Conservation (phyloP, 2,797 vertebrate species). For the Scyliorhinus canicula region DNA sequence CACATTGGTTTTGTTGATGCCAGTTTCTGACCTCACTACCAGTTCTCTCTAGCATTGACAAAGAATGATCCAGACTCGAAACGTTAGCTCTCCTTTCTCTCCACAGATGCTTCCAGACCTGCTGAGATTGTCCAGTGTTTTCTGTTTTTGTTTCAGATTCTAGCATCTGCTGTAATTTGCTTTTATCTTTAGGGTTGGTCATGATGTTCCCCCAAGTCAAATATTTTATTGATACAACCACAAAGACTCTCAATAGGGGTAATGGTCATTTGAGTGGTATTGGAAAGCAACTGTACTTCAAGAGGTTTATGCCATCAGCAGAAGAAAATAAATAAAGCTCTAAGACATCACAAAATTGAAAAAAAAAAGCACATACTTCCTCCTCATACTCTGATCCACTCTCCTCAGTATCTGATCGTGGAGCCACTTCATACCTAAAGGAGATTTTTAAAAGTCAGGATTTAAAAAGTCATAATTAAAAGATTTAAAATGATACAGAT, state of each 20-base stretch:
- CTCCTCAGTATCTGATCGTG: conserved; percentile 92
- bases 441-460: not conserved
- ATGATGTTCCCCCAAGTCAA: not conserved
- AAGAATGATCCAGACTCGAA: no score
- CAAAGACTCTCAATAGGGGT: not conserved
- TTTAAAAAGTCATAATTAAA: not conserved
- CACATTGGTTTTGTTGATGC: no score
- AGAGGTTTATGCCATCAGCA: not conserved
- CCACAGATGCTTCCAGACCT: no score
- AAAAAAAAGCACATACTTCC: conserved; percentile 65
- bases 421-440: conserved; percentile 89
- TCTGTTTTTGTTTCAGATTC: no score
- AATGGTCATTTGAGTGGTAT: not conserved
- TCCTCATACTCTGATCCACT: conserved; percentile 92
- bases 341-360: not conserved
- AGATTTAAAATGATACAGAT: not conserved
- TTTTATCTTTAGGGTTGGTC: not conserved
- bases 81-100: no score
- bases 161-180: no score
- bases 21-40: no score
- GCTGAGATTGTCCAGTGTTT: no score
- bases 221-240: not conserved
- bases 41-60: no score
- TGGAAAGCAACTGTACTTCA: not conserved
- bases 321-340: not conserved